These are phyloP conservation scores for Drosophila sp. DNA, from an alignment of 1,140 invertebrate genomes.

Conservation along the genomic window DNA sequence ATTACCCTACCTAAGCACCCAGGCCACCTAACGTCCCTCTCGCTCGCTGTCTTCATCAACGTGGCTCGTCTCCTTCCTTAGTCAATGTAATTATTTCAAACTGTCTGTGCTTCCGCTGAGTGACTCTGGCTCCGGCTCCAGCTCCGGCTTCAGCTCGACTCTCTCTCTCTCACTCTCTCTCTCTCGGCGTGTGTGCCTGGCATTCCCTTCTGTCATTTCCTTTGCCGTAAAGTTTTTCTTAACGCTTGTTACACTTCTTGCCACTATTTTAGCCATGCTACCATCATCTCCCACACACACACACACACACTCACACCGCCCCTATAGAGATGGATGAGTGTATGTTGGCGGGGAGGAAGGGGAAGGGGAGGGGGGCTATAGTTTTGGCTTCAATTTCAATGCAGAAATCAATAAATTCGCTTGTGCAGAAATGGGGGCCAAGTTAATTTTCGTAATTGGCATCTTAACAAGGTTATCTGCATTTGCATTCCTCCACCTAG, in stretches of 20 bases:
- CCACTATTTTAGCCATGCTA: constrained; percentile 25
- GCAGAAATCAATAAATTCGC: constrained; percentile 74
- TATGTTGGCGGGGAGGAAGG: background rate
- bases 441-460: constrained; percentile 81
- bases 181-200: constrained; percentile 19
- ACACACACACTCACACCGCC: background rate
- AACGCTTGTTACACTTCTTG: constrained; percentile 48
- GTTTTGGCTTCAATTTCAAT: constrained; percentile 61
- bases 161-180: background rate
- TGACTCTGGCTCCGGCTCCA: constrained; percentile 30
- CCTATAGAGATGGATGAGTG: constrained; percentile 8
- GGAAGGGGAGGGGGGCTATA: constrained; percentile 4
- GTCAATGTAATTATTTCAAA: constrained; percentile 77
- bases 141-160: constrained; percentile 29
- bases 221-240: constrained; percentile 71
- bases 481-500: constrained; percentile 42
- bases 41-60: background rate
- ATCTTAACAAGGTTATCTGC: constrained; percentile 80
- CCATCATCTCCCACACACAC: too few relatives aligned
- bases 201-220: constrained; percentile 34
- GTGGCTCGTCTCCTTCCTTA: constrained; percentile 18
- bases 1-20: background rate
- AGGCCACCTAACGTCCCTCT: background rate
- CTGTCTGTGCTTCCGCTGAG: constrained; percentile 72
- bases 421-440: constrained; percentile 48